Base-by-base conservation (phyloP, 1,140 invertebrate species). In the Pararge aegeria region DNA sequence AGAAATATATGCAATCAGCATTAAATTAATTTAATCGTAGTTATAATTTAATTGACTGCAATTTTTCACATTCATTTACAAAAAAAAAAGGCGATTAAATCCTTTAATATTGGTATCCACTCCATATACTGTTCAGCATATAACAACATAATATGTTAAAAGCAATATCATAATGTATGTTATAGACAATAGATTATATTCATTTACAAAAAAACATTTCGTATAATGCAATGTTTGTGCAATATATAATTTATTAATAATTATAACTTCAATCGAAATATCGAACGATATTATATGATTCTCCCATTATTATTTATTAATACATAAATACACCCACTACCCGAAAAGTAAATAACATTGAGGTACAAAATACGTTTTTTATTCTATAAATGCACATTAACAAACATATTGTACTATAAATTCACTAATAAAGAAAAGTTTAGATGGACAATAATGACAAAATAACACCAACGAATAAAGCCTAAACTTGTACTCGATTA, bases 311-410 rank as follows among this genome's bases (percentile, higher is more conserved):
- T 37, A 49, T 49, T 49, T 37, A 49, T 27, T 49, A 49, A 10
- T 49, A 44, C 55, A 46, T 48, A 48, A 49, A 27, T 48, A 61
- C 61, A 58, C 49, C 42, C 44, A 50, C 55, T 55, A 64, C 55
- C 44, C 38, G 24, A 58, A 77, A 75, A 77, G 63, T 71, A 75
- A 73, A 77, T 68, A 70, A 76, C 71, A 72, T 70, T 70, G 68
- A 65, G 64, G 58, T 80, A 78, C 64, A 73, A 79, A 73, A 78
- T 61, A 59, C 59, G 65, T 76, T 49, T 80, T 75, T 27, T 80
- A 86, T 60, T 72, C 78, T 83, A 86, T 84, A 84, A 86, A 86
- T 86, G 81, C 81, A 79, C 66, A 61, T 79, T 78, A 75, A 66
- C 74, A 67, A 75, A 72, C 66, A 72, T 59, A 78, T 83, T 83